Conservation (phyloP, 2,888 invertebrate genomes). For the Danaus chrysippus region DNA sequence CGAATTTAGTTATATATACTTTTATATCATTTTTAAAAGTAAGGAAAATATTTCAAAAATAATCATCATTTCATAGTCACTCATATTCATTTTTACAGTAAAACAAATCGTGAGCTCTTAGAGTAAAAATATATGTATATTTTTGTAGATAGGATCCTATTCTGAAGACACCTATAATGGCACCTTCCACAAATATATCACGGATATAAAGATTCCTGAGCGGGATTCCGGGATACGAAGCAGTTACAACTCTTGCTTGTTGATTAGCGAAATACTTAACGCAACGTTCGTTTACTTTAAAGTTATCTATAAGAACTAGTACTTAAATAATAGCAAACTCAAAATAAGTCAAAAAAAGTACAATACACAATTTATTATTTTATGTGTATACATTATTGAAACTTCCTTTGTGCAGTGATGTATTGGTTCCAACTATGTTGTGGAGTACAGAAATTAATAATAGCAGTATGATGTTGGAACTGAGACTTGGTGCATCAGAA, state of each 20-base stretch:
- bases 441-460: slow-evolving; percentile 50
- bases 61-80: too few relatives aligned
- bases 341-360: too few relatives aligned
- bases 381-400: too few relatives aligned
- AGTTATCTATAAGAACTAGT: background rate
- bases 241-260: slow-evolving; percentile 44
- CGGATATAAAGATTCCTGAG: slow-evolving; percentile 48
- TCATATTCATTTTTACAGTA: too few relatives aligned
- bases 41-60: too few relatives aligned
- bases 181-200: slow-evolving; percentile 49
- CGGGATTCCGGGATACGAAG: slow-evolving; percentile 54
- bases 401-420: slow-evolving; percentile 37
- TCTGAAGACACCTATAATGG: slow-evolving; percentile 50
- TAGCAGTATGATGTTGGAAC: slow-evolving; percentile 53
- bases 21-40: too few relatives aligned
- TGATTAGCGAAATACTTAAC: slow-evolving; percentile 52
- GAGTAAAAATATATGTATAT: too few relatives aligned
- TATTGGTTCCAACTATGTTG: slow-evolving; percentile 42
- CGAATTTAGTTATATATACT: too few relatives aligned
- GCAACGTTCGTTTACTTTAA: slow-evolving; percentile 47
- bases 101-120: too few relatives aligned
- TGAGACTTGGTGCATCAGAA: slow-evolving; percentile 47
- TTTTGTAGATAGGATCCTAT: slow-evolving; percentile 50
- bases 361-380: too few relatives aligned
- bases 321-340: background rate